Percentiles rank a stretch among this genome's conserved stretches.
Evolutionary conservation across 2,888 invertebrate species (phyloP).

Genomic region (Oscheius myriophilus): DNA sequence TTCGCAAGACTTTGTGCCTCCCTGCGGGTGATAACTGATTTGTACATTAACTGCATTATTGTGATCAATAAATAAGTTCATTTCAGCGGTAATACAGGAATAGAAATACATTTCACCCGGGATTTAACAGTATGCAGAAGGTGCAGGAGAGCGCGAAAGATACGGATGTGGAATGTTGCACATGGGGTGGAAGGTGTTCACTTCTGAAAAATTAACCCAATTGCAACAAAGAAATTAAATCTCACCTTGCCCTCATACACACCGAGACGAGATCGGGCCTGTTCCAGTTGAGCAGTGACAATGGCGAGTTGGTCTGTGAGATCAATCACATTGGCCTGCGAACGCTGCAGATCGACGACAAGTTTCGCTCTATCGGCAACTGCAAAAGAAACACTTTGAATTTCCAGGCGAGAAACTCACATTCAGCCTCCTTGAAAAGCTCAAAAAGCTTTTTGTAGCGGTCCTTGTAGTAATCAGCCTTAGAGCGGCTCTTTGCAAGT

Average conservation of each 20-base stretch:
- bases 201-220: background rate
- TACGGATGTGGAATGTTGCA: background rate
- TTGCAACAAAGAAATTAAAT: background rate
- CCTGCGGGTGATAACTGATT: conserved; percentile 34
- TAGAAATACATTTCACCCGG: background rate
- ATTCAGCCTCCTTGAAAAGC: conserved; percentile 25
- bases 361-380: background rate
- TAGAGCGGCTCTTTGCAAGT: background rate
- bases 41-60: background rate
- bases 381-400: background rate
- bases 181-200: background rate
- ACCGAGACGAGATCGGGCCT: conserved; percentile 1
- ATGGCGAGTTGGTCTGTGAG: conserved; percentile 6
- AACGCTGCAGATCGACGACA: conserved; percentile 3
- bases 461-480: conserved; percentile 9
- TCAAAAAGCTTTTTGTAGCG: conserved; percentile 23
- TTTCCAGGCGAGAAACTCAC: background rate
- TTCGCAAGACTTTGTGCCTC: conserved; percentile 87
- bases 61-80: background rate
- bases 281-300: background rate
- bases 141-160: background rate
- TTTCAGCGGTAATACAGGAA: background rate
- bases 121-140: background rate
- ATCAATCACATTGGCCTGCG: background rate
- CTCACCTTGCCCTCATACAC: conserved; percentile 1